phyloP scores from a whole-genome alignment of 2,888 invertebrate genomes.

The Nephrocerus scutellatus region DNA sequence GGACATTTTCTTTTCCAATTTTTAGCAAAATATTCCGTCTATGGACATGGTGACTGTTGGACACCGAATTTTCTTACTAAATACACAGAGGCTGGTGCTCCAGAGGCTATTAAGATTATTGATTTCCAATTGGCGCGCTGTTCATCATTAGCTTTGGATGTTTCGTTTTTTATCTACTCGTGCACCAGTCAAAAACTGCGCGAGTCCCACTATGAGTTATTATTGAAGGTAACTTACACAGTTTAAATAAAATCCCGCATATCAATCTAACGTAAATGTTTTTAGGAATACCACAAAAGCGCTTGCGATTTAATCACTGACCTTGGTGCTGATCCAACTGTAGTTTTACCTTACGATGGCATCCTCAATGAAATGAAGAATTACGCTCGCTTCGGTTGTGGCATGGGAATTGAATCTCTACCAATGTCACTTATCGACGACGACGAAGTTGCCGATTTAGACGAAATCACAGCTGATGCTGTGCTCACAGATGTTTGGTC shows the following conservation, averaged over 20 bases:
- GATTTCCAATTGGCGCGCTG: slow-evolving; percentile 60
- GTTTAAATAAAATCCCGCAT: neutral
- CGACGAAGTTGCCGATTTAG: slow-evolving; percentile 52
- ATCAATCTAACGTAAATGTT: slow-evolving; percentile 1
- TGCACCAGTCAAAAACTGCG: slow-evolving; percentile 57
- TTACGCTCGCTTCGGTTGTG: slow-evolving; percentile 50
- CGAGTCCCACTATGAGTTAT: slow-evolving; percentile 52
- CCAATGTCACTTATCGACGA: slow-evolving; percentile 52
- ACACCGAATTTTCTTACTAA: slow-evolving; percentile 64
- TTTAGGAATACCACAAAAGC: slow-evolving; percentile 56
- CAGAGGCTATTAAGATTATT: slow-evolving; percentile 51
- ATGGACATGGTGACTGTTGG: slow-evolving; percentile 70
- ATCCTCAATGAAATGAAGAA: slow-evolving; percentile 47
- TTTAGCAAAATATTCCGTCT: slow-evolving; percentile 49
- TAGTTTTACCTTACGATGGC: slow-evolving; percentile 46
- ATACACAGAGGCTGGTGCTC: slow-evolving; percentile 29
- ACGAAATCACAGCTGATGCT: slow-evolving; percentile 36
- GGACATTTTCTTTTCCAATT: slow-evolving; percentile 44
- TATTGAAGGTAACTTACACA: slow-evolving; percentile 26
- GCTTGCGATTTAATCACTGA: slow-evolving; percentile 52
- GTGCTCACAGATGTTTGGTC: slow-evolving; percentile 59
- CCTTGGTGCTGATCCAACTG: slow-evolving; percentile 55
- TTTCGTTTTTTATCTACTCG: slow-evolving; percentile 54
- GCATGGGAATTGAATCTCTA: slow-evolving; percentile 53
- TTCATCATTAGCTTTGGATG: slow-evolving; percentile 36